phyloP scores from a whole-genome alignment of 2,113 vertebrate genomes.

The Hypocryptadius cinnamomeus region DNA sequence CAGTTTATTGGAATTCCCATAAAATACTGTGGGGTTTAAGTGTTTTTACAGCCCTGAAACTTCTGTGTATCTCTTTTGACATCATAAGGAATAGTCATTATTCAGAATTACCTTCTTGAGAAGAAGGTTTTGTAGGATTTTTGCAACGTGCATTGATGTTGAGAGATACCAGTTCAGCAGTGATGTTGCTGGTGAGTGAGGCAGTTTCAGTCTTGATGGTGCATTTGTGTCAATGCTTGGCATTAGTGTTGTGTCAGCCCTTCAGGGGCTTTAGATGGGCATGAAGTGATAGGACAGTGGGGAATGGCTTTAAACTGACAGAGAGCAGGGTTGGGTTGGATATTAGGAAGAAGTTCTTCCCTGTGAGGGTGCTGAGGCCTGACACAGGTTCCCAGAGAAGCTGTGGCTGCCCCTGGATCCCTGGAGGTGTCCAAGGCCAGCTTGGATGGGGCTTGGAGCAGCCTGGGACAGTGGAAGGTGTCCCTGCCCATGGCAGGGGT shows the following conservation, averaged over 20 bases:
- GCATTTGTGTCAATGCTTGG: neutral
- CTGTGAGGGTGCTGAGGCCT: fast-evolving
- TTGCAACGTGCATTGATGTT: neutral
- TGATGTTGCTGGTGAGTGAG: neutral
- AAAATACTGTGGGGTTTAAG: neutral
- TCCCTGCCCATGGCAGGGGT: neutral
- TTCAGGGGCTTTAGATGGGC: neutral
- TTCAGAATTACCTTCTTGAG: neutral
- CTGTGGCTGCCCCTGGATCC: neutral
- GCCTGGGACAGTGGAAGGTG: fast-evolving
- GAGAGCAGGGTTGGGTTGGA: neutral
- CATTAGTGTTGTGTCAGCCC: neutral
- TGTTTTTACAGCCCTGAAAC: neutral
- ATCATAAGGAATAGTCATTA: neutral
- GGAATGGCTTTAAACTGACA: neutral
- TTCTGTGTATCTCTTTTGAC: neutral
- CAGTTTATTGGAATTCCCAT: neutral
- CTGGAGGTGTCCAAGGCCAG: neutral
- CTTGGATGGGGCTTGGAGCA: fast-evolving
- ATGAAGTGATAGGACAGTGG: neutral
- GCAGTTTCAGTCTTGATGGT: neutral
- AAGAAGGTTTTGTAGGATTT: neutral
- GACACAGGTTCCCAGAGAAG: neutral
- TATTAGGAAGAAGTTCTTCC: neutral
- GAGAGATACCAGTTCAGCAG: neutral